Percentiles rank a stretch among this genome's conserved stretches.
These are phyloP conservation scores for Desmophyllum pertusum DNA, from an alignment of 92 coral and sea anemone species.

Conservation along the genomic window DNA sequence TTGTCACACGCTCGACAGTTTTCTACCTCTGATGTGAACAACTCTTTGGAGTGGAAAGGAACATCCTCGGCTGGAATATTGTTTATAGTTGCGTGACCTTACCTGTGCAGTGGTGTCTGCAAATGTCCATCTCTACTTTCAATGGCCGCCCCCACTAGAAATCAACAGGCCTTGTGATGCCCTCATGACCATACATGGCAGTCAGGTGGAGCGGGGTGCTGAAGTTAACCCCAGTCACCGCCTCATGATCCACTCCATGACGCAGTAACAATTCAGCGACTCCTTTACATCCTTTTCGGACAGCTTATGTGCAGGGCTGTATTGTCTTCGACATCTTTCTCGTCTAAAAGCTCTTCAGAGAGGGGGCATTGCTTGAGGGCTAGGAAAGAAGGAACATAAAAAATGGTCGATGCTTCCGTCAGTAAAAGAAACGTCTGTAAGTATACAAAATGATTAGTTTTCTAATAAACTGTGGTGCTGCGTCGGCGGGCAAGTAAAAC, in stretches of 20 bases:
- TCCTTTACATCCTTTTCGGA: slow-evolving; percentile 38
- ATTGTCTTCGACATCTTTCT: slow-evolving; percentile 54
- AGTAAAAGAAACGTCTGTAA: background rate
- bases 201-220: slow-evolving; percentile 77
- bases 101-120: slow-evolving; percentile 84
- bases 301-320: slow-evolving; percentile 67
- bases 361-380: slow-evolving; percentile 47
- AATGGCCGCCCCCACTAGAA: slow-evolving; percentile 65
- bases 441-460: no score
- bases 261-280: slow-evolving; percentile 60
- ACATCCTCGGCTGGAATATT: background rate
- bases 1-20: no score
- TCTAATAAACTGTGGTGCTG: no score
- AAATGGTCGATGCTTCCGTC: background rate
- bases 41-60: background rate
- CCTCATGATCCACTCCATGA: slow-evolving; percentile 67
- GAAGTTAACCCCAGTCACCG: slow-evolving; percentile 28
- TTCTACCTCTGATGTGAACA: background rate
- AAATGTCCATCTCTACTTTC: slow-evolving; percentile 57
- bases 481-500: no score
- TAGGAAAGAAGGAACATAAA: slow-evolving; percentile 4
- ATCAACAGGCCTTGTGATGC: slow-evolving; percentile 66
- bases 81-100: background rate
- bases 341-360: slow-evolving; percentile 23
- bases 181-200: slow-evolving; percentile 60